Conservation (phyloP, 37 sponge, comb jelly and placozoan species). For the Petrosia ficiformis region DNA sequence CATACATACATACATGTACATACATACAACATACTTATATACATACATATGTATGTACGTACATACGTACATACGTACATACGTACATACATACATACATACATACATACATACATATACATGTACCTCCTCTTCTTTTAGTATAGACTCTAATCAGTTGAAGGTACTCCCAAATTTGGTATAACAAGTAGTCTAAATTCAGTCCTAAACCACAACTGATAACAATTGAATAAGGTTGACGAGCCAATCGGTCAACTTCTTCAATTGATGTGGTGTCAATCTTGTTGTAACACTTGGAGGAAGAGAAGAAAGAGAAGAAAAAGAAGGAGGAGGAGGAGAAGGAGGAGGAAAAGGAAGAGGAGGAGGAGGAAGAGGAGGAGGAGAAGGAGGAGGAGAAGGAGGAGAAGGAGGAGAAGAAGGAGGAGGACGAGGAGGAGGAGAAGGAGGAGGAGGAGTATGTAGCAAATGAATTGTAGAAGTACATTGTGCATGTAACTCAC, state of each 20-base stretch:
- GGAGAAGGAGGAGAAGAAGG: background rate
- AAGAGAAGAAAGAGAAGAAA: background rate
- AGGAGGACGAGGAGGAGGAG: conserved; percentile 4
- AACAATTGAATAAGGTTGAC: conserved; percentile 84
- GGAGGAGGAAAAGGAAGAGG: conserved; percentile 5
- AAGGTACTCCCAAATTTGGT: conserved; percentile 89
- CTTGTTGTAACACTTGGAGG: conserved; percentile 88
- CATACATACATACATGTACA: too few relatives aligned
- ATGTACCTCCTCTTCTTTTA: conserved; percentile 89
- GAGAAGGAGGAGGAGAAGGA: background rate
- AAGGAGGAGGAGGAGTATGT: background rate
- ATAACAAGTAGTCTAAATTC: conserved; percentile 86
- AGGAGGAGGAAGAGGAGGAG: background rate
- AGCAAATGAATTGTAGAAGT: background rate
- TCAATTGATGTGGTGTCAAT: conserved; percentile 94
- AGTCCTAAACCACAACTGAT: conserved; percentile 92
- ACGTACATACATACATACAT: background rate
- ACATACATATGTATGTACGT: too few relatives aligned
- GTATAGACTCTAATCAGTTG: conserved; percentile 91
- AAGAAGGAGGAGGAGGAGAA: background rate
- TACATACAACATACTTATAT: too few relatives aligned
- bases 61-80: background rate
- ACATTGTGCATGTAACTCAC: conserved; percentile 41
- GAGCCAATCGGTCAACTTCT: conserved; percentile 94
- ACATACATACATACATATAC: background rate